These are phyloP conservation scores for Zaprionus camerounensis DNA, from an alignment of 1,140 invertebrate genomes.

Conservation along the genomic window DNA sequence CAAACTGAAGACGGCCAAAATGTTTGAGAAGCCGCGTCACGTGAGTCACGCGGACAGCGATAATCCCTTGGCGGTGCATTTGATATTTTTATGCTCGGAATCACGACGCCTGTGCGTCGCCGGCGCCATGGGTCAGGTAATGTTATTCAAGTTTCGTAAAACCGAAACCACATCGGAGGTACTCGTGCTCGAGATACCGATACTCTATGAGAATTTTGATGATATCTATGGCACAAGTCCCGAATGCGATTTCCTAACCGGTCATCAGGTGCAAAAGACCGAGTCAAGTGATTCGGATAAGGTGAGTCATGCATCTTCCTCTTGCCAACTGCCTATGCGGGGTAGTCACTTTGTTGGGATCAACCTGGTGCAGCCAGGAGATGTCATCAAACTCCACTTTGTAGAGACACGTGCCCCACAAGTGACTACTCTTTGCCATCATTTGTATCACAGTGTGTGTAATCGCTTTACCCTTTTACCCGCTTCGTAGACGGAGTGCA, in stretches of 20 bases:
- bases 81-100: constrained; percentile 96
- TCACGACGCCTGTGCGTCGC: constrained; percentile 94
- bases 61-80: constrained; percentile 96
- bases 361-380: background rate
- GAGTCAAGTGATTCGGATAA: constrained; percentile 87
- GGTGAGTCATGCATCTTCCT: constrained; percentile 59
- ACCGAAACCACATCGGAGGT: constrained; percentile 94
- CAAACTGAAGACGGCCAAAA: constrained; percentile 98
- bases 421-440: no score
- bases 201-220: constrained; percentile 92
- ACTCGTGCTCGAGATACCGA: constrained; percentile 94
- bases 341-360: background rate
- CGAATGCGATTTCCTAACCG: constrained; percentile 89
- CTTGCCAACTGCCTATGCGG: no score
- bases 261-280: constrained; percentile 86
- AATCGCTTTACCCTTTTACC: constrained; percentile 1
- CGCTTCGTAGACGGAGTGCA: constrained; percentile 83
- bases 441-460: background rate
- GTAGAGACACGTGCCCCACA: no score
- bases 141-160: constrained; percentile 98
- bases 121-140: constrained; percentile 95
- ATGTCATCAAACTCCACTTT: background rate
- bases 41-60: constrained; percentile 87
- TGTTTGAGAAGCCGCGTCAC: constrained; percentile 92
- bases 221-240: constrained; percentile 92